Percentiles rank a stretch among this genome's conserved stretches.
phyloP scores from a whole-genome alignment of 2,797 vertebrate species.

The Sitta carolinensis region DNA sequence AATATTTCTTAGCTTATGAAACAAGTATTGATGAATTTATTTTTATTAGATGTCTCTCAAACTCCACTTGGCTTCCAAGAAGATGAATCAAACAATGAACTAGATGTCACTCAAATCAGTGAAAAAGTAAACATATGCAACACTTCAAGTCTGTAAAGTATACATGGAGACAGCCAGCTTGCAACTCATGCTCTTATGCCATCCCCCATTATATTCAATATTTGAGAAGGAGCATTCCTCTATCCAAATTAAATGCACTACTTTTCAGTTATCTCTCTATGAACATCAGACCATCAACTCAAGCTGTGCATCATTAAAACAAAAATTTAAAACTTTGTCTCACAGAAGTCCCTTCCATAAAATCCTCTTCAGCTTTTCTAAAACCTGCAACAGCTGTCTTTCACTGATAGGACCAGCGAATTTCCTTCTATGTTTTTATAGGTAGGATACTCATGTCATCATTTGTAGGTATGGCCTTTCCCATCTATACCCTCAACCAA shows the following conservation, averaged over 20 bases:
- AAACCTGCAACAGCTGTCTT: neutral
- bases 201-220: neutral
- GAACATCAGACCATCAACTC: neutral
- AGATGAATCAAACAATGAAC: conserved; percentile 33
- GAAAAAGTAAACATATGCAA: neutral
- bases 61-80: neutral
- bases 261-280: neutral
- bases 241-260: neutral
- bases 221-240: neutral
- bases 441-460: neutral
- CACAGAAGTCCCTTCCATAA: neutral
- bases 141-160: neutral
- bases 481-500: neutral
- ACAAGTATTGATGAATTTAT: neutral
- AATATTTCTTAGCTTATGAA: conserved; percentile 1
- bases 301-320: neutral
- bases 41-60: conserved; percentile 5
- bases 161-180: neutral
- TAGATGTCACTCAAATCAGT: neutral
- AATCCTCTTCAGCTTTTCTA: neutral
- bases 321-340: neutral
- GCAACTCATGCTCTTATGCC: neutral
- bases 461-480: neutral
- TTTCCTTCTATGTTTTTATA: neutral
- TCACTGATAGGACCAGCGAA: neutral